Percentiles rank a stretch among this genome's conserved stretches.
phyloP scores from a whole-genome alignment of 2,888 invertebrate species.

The Pristionchus entomophagus region DNA sequence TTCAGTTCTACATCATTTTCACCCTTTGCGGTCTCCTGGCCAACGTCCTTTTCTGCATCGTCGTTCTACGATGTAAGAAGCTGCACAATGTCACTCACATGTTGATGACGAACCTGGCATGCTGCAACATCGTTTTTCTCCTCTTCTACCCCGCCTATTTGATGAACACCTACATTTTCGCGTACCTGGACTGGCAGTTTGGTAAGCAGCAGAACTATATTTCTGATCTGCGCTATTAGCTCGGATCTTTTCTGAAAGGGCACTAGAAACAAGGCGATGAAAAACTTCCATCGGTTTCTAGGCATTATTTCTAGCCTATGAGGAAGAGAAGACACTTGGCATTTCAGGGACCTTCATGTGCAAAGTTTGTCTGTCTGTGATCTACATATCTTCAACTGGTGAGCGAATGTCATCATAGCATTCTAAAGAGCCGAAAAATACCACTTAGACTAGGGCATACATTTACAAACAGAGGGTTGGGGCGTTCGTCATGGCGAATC shows the following conservation, averaged over 20 bases:
- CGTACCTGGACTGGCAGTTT: conserved; percentile 54
- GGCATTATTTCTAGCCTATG: no score
- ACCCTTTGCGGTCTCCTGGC: conserved; percentile 52
- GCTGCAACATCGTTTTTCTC: conserved; percentile 59
- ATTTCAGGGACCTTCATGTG: conserved; percentile 56
- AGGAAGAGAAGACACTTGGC: no score
- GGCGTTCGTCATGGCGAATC: no score
- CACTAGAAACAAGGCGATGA: no score
- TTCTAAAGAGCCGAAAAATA: no score
- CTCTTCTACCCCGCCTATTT: conserved; percentile 60
- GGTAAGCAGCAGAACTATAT: conserved; percentile 52
- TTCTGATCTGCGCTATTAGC: no score
- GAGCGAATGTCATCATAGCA: not conserved
- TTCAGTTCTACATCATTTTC: conserved; percentile 39
- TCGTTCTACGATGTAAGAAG: conserved; percentile 57
- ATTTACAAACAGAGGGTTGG: no score
- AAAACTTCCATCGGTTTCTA: no score
- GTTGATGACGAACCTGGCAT: conserved; percentile 62
- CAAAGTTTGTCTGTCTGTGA: conserved; percentile 57
- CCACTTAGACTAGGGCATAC: no score
- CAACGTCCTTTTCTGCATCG: conserved; percentile 59
- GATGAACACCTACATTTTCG: conserved; percentile 59
- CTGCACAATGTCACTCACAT: conserved; percentile 61
- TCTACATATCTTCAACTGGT: conserved; percentile 62
- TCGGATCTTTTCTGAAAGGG: no score